Evolutionary conservation across 2,888 invertebrate species (phyloP), one percentile per base, ranked within the genome.

Genomic region (Drosophila fulvimacula): DNA sequence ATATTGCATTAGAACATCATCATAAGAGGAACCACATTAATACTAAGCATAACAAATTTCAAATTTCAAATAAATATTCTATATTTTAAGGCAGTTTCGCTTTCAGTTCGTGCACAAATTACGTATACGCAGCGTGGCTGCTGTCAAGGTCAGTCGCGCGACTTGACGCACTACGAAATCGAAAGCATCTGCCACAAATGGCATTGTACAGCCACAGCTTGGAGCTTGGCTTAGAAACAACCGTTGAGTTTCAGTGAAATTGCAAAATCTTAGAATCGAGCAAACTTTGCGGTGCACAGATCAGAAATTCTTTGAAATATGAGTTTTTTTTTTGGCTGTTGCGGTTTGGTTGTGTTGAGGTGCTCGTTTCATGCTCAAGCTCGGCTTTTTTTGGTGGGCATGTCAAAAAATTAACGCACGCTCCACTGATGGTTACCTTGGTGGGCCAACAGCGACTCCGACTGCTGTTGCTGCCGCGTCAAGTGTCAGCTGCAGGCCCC

Each of bases 341-440:
- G 46, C 46, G 27, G 46, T 9, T 5, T 1, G 9, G 5, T 5
- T 30, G 3, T 24, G 36, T n/a, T 15, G 1, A 3, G 36, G 60
- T 49, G 11, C 61, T 61, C 27, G 68, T 52, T 73, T 69, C 69
- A 73, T 48, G 65, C 72, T 73, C 49, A 56, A 73, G 49, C 69
- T 69, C 51, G 36, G 49, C 44, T 57, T 46, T 69, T 69, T 34
- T 69, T 34, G 52, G 52, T 73, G 69, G 53, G 58, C 57, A 70
- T 70, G 64, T 65, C 63, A 66, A 68, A 67, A 69, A 48, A 30
- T 69, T 56, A 66, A 73, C 61, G 73, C 68, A 73, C 67, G 78
- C 69, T 78, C 60, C 69, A 49, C 76, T 81, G 73, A 70, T 68
- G 76, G 69, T 81, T 81, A 81, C 81, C 81, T 81, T 81, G 81